Conservation (phyloP, 2,888 invertebrate genomes). For the Linnaemya tessellans region DNA sequence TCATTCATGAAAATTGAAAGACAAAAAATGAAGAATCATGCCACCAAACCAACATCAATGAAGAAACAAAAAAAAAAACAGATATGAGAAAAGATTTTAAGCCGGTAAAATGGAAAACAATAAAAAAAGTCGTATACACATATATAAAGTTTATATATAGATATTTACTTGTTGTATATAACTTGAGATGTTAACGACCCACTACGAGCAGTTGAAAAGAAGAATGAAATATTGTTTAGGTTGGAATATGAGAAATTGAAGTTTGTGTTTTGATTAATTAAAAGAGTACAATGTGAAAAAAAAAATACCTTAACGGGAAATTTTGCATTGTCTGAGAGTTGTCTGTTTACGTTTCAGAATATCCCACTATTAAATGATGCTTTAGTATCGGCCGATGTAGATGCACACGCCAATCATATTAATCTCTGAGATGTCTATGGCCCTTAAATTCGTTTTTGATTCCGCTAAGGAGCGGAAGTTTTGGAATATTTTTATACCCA, state of each 20-base stretch:
- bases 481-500: no score
- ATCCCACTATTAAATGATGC: background rate
- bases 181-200: constrained; percentile 66
- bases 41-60: constrained; percentile 38
- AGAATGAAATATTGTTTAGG: constrained; percentile 36
- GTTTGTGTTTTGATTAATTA: constrained; percentile 2
- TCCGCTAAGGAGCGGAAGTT: no score
- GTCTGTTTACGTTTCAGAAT: background rate
- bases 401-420: no score
- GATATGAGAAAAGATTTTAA: constrained; percentile 58
- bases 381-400: no score
- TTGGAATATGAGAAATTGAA: constrained; percentile 49
- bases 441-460: no score
- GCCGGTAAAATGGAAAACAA: constrained; percentile 63
- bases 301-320: constrained; percentile 6
- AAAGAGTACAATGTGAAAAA: constrained; percentile 2
- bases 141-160: background rate
- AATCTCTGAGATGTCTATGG: no score
- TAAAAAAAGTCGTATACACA: constrained; percentile 21
- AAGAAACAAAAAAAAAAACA: constrained; percentile 24
- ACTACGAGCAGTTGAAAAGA: constrained; percentile 36
- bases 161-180: constrained; percentile 12
- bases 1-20: constrained; percentile 62
- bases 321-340: constrained; percentile 17
- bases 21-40: constrained; percentile 64